Conservation (phyloP, 2,113 vertebrate genomes). For the Dipodomys stephensi region DNA sequence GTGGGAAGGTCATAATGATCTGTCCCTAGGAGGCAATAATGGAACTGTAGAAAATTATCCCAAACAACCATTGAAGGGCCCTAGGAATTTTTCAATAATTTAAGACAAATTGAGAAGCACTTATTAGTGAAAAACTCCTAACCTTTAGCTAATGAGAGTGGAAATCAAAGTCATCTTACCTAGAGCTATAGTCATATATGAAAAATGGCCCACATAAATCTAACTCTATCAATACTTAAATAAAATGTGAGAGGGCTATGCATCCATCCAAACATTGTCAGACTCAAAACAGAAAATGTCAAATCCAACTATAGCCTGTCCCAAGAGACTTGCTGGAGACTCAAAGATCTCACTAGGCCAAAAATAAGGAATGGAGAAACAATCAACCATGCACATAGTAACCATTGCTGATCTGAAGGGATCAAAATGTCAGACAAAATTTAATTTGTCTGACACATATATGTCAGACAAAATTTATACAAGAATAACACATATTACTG, state of each 20-base stretch:
- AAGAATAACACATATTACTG: background rate
- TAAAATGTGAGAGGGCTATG: background rate
- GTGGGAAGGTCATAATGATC: background rate
- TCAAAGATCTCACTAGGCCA: background rate
- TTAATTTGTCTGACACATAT: background rate
- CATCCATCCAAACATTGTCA: background rate
- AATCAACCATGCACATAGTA: background rate
- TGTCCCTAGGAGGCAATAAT: background rate
- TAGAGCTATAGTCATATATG: background rate
- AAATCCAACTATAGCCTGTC: background rate
- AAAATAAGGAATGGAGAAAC: background rate
- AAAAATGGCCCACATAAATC: background rate
- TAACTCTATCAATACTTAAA: background rate
- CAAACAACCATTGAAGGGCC: background rate
- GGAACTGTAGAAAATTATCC: background rate
- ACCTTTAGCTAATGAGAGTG: background rate
- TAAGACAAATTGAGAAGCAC: background rate
- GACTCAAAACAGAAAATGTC: background rate
- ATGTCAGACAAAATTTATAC: background rate
- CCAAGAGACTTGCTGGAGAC: background rate
- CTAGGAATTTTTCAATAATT: background rate
- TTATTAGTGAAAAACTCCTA: slow-evolving; percentile 5
- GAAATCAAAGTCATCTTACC: background rate
- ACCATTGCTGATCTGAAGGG: background rate
- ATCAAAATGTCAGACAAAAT: background rate